phyloP scores from a whole-genome alignment of 2,797 vertebrate species.

The Halcyon badia region DNA sequence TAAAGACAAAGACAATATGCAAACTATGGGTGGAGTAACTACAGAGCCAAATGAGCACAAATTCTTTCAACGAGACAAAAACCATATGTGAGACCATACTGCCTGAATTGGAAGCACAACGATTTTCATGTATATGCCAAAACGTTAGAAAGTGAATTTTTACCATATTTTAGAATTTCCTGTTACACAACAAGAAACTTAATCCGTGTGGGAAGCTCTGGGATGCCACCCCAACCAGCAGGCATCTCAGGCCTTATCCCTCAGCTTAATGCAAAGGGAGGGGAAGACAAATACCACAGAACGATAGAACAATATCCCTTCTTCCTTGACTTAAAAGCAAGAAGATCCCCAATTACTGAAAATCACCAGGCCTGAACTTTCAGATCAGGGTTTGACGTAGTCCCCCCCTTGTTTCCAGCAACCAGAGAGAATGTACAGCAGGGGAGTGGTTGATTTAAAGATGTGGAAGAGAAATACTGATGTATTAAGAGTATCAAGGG shows the following conservation, averaged over 20 bases:
- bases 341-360: not conserved
- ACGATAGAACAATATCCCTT: not conserved
- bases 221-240: not conserved
- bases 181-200: not conserved
- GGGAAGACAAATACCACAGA: not conserved
- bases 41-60: conserved; percentile 19
- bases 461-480: not conserved
- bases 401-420: not conserved
- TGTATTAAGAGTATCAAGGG: not conserved
- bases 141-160: conserved; percentile 31
- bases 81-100: conserved; percentile 25
- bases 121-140: conserved; percentile 8
- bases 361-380: not conserved
- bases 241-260: not conserved
- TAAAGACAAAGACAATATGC: not conserved
- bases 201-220: conserved; percentile 11
- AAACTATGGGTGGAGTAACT: not conserved
- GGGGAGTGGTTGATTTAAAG: not conserved
- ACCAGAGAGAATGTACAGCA: not conserved
- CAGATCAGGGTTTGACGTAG: not conserved
- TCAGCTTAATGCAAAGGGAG: not conserved
- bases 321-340: not conserved
- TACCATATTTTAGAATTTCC: conserved; percentile 10
- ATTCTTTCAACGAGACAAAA: conserved; percentile 51
- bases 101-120: not conserved